Conservation (phyloP, 1,140 invertebrate genomes). For the Cotesia chilonis region DNA sequence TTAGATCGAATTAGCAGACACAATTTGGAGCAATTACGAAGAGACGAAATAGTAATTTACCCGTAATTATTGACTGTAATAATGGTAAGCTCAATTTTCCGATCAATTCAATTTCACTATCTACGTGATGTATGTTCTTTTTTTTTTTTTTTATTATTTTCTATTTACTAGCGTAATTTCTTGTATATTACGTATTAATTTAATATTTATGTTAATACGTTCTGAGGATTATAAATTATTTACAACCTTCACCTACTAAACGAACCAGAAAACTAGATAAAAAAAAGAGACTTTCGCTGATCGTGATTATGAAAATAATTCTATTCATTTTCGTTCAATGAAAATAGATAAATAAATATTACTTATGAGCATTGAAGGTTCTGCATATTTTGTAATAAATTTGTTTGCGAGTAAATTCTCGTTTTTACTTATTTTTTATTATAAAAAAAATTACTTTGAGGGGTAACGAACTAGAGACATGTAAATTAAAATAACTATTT, state of each 20-base stretch:
- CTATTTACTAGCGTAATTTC: background rate
- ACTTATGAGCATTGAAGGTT: too few relatives aligned
- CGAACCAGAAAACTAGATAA: background rate
- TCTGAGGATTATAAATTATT: background rate
- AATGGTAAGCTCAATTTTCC: background rate
- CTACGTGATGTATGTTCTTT: background rate
- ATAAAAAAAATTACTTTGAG: too few relatives aligned
- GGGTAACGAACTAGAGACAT: too few relatives aligned
- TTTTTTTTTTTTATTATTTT: background rate
- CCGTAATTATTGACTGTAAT: conserved; percentile 6
- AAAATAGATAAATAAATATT: too few relatives aligned
- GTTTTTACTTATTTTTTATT: too few relatives aligned
- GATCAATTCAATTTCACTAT: conserved; percentile 8
- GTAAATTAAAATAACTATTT: too few relatives aligned
- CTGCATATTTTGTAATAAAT: too few relatives aligned
- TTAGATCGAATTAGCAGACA: too few relatives aligned
- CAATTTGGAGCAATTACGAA: too few relatives aligned
- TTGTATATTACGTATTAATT: conserved; percentile 5
- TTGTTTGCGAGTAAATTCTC: too few relatives aligned
- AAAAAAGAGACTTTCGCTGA: background rate
- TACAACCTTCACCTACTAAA: conserved; percentile 17
- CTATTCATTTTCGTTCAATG: background rate
- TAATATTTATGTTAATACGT: background rate
- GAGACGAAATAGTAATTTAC: background rate
- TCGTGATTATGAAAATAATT: background rate